phyloP scores from a whole-genome alignment of 2,113 vertebrate species.

The Ophthalmotilapia sp. region DNA sequence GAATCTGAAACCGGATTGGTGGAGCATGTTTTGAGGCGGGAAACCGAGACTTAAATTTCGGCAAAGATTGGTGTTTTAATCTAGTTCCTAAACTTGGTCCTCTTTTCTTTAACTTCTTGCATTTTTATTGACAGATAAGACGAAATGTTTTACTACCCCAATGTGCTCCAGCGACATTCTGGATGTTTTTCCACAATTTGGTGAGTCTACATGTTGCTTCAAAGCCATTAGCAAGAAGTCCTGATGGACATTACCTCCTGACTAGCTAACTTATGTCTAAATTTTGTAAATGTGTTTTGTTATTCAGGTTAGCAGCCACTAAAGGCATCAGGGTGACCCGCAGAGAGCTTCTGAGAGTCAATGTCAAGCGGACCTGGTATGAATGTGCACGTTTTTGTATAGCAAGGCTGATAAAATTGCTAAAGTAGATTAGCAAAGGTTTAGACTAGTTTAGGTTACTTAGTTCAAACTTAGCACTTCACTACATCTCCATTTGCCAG shows the following conservation, averaged over 20 bases:
- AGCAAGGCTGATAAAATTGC: not conserved
- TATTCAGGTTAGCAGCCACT: constrained; percentile 77
- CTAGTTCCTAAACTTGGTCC: not conserved
- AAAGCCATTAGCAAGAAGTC: not conserved
- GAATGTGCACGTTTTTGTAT: not conserved
- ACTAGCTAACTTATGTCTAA: not conserved
- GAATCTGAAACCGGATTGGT: constrained; percentile 20
- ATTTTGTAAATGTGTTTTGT: not conserved
- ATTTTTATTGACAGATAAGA: not conserved
- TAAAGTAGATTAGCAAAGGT: not conserved
- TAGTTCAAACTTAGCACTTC: not conserved
- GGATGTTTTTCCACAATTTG: constrained; percentile 82
- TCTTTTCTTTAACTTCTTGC: not conserved
- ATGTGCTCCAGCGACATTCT: constrained; percentile 74
- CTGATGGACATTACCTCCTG: not conserved
- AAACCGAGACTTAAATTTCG: not conserved
- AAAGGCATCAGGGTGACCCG: constrained; percentile 69
- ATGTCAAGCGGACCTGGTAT: constrained; percentile 75
- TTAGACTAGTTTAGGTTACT: not conserved
- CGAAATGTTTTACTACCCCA: constrained; percentile 81
- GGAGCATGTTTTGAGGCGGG: not conserved
- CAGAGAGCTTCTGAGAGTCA: constrained; percentile 76
- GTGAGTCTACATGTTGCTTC: constrained; percentile 44
- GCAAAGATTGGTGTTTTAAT: not conserved
- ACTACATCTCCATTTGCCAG: not conserved